Conservation (phyloP, 2,113 vertebrate genomes). For the Nerophis ophidion region DNA sequence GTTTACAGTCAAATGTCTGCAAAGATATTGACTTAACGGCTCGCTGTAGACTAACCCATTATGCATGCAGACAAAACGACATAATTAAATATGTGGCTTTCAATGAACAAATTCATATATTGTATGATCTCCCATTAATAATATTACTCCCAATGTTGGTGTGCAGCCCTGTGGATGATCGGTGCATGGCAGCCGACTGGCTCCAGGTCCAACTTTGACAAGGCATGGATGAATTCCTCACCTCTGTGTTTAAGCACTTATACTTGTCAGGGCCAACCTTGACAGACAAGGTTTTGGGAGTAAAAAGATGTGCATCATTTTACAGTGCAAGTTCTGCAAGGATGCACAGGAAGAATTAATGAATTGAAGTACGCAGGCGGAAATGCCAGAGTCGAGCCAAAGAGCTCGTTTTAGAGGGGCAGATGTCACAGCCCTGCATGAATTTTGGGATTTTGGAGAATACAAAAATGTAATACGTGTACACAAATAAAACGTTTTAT, state of each 20-base stretch:
- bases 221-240: constrained; percentile 76
- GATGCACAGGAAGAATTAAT: constrained; percentile 1
- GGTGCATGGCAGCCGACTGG: constrained; percentile 56
- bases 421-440: too few species aligned
- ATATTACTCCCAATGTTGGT: not conserved
- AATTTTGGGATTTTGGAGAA: too few species aligned
- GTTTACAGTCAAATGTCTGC: constrained; percentile 37
- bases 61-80: constrained; percentile 23
- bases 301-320: constrained; percentile 47
- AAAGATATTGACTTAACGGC: constrained; percentile 40
- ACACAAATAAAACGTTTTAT: too few species aligned
- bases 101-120: constrained; percentile 16
- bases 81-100: constrained; percentile 28
- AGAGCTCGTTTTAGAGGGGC: too few species aligned
- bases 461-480: too few species aligned
- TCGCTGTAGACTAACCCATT: constrained; percentile 5
- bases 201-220: constrained; percentile 71
- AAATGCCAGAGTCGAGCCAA: too few species aligned
- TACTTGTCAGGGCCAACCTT: constrained; percentile 60
- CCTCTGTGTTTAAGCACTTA: constrained; percentile 61
- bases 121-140: constrained; percentile 1
- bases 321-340: constrained; percentile 46
- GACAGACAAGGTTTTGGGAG: constrained; percentile 64
- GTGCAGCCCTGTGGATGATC: constrained; percentile 31
- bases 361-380: not conserved